Conservation (phyloP, 2,113 vertebrate genomes). For the Alethe castanea region DNA sequence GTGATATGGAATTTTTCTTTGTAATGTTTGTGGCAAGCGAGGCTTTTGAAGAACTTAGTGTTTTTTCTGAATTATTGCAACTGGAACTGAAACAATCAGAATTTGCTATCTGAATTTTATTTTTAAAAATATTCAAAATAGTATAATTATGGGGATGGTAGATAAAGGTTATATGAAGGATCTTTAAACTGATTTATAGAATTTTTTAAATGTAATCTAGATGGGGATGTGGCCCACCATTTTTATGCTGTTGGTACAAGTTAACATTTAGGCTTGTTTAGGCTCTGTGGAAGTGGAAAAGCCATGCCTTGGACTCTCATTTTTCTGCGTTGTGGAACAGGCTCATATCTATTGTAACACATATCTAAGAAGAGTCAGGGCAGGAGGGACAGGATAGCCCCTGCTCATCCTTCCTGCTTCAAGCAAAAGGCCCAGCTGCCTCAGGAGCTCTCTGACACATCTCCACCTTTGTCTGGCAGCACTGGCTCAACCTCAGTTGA, state of each 20-base stretch:
- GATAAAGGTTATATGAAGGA: background rate
- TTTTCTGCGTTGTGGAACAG: background rate
- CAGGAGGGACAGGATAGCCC: accelerated
- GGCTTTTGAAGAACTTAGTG: background rate
- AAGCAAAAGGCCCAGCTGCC: background rate
- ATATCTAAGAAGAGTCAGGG: background rate
- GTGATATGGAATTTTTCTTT: background rate
- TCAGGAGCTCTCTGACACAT: background rate
- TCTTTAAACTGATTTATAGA: background rate
- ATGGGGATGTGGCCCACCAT: background rate
- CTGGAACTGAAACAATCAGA: background rate
- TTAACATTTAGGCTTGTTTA: background rate
- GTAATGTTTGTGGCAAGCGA: background rate
- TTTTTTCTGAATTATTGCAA: background rate
- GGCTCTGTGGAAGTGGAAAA: accelerated
- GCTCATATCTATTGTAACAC: background rate
- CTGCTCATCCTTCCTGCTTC: background rate
- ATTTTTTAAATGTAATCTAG: background rate
- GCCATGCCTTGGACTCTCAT: background rate
- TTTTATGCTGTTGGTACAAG: background rate
- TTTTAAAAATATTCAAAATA: background rate
- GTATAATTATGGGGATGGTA: background rate
- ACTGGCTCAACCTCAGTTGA: background rate
- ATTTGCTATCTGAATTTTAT: background rate
- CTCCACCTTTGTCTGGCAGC: background rate